Base-by-base conservation (phyloP, 1,140 invertebrate species). In the Araneus ventricosus region DNA sequence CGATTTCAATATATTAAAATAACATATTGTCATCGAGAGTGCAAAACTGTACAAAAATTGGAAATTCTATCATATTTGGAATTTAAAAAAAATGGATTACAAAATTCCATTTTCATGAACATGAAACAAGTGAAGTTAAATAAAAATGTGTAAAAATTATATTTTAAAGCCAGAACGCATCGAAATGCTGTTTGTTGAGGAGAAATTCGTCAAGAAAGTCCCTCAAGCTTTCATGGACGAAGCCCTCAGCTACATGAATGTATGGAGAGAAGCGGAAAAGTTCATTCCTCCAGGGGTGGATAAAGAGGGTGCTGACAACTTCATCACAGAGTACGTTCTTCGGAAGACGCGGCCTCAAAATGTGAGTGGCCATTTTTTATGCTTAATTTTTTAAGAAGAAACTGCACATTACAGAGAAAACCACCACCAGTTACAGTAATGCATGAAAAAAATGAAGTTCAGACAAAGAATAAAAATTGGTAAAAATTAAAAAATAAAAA, bases 131-230 rank as follows among this genome's bases (percentile, higher is more conserved):
- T n/a, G n/a, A n/a, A n/a, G 14, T 75, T 34, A 75, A 75, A 17
- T 7, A n/a, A n/a, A 75, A 14, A 6, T 30, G 14, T 52, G 8
- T 17, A 52, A 52, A 52, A 45, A 52, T 17, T 52, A 14, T 4
- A 20, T n/a, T 67, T 88, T 67, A 10, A 14, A 88, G 86, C 86
- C 86, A 39, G 86, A 67, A 4, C 37, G 37, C 10, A 20, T 88
- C 34, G 86, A 67, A 41, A 88, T 39, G 86, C 10, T 67, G 14
- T 67, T 88, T 61, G 37, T 67, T 30, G 86, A 67, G 27, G 86
- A 88, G 7, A 88, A 41, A 37, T 67, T 39, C 27, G 30, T 67
- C 6, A 37, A 37, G 14, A 37, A 45, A 10, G 17, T 41, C 20
- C 86, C 86, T 8, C 45, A 59, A 24, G 37, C 5, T 8, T 37